Conservation (phyloP, 2,113 vertebrate species). For the Irena cyanogastra region DNA sequence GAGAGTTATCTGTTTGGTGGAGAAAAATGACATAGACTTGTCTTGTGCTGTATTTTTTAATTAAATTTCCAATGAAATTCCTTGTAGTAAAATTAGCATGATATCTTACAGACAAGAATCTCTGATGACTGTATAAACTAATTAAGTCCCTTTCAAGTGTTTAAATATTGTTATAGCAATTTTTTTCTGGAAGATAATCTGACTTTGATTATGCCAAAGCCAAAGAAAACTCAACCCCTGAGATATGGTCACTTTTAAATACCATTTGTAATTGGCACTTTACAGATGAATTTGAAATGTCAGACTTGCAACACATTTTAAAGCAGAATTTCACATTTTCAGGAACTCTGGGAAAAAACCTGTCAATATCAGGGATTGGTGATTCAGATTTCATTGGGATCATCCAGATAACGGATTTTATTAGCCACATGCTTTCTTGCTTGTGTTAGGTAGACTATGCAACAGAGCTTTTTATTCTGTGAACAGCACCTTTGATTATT, state of each 20-base stretch:
- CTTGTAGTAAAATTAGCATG: background rate
- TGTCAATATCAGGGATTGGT: background rate
- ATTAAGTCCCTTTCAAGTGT: background rate
- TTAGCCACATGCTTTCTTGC: background rate
- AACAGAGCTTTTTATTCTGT: background rate
- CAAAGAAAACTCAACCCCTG: background rate
- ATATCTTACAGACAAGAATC: background rate
- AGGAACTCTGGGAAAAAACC: constrained; percentile 19
- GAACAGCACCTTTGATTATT: background rate
- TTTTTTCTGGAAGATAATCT: background rate
- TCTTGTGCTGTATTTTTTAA: background rate
- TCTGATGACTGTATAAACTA: background rate
- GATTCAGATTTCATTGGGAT: constrained; percentile 46
- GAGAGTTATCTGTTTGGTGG: background rate
- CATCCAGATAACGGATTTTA: constrained; percentile 21
- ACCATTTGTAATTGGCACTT: background rate
- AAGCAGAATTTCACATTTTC: constrained; percentile 45
- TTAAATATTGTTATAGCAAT: background rate
- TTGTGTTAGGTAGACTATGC: background rate
- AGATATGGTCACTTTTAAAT: background rate
- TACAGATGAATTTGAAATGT: background rate
- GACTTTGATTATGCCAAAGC: background rate
- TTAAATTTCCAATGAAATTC: background rate
- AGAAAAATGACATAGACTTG: background rate
- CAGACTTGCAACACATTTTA: background rate